A percentile compares a stretch with the other conserved stretches of the same genome.
phyloP scores from a whole-genome alignment of 2,888 invertebrate species.

The Coenonympha arcania region DNA sequence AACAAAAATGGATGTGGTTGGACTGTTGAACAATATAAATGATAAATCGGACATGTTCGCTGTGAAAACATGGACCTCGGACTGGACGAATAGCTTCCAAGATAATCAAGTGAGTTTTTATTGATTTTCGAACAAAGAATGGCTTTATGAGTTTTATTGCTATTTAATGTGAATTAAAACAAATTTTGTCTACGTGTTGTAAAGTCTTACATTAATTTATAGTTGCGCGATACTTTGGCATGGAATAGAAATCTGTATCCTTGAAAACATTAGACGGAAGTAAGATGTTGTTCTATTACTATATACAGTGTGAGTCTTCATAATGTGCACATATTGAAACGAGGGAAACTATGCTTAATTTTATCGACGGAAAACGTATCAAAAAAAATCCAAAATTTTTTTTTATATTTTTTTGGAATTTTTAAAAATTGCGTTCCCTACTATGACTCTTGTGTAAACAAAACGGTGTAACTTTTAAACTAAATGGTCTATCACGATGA shows the following conservation, averaged over 20 bases:
- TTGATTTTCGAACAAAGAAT: constrained; percentile 28
- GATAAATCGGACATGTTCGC: constrained; percentile 68
- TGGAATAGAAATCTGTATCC: constrained; percentile 30
- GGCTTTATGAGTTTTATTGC: constrained; percentile 13
- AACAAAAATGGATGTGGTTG: constrained; percentile 64
- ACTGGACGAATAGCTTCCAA: constrained; percentile 66
- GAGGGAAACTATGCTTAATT: no score
- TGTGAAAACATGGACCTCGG: constrained; percentile 66
- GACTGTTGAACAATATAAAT: constrained; percentile 61
- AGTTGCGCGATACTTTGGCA: constrained; percentile 22
- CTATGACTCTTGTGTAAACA: no score
- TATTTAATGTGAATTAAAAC: constrained; percentile 14
- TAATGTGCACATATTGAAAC: no score
- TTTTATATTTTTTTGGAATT: no score
- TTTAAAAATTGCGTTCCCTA: no score
- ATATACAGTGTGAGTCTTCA: no score
- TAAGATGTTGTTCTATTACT: neutral
- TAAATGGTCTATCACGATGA: no score
- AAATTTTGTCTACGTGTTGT: no score
- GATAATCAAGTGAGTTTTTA: constrained; percentile 63
- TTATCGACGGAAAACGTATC: no score
- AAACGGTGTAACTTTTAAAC: no score
- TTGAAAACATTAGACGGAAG: constrained; percentile 30
- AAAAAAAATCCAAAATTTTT: no score
- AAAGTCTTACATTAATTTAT: neutral